phyloP scores from a whole-genome alignment of 2,797 vertebrate species.

The Lepilemur septentrionalis region DNA sequence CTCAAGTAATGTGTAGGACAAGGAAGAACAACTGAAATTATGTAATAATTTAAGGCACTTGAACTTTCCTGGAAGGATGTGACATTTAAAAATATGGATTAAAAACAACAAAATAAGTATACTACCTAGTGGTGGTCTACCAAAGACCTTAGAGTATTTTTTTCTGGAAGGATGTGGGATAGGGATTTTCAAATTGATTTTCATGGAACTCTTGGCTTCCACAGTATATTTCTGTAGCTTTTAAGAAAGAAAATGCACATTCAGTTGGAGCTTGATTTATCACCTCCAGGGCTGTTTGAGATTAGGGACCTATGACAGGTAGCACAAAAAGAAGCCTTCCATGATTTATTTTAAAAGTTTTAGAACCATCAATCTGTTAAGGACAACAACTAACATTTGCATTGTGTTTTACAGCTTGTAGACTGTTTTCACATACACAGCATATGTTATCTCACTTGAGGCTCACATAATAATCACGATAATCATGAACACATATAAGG shows the following conservation, averaged over 20 bases:
- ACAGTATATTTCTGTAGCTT: neutral
- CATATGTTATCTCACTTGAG: neutral
- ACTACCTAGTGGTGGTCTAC: neutral
- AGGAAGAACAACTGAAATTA: neutral
- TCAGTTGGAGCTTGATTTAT: neutral
- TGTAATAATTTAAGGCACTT: neutral
- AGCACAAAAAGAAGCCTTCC: neutral
- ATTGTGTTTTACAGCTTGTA: neutral
- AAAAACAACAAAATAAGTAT: neutral
- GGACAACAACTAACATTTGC: slow-evolving; percentile 19
- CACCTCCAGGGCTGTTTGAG: neutral
- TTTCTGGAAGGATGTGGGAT: neutral
- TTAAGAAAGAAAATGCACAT: neutral
- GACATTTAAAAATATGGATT: neutral
- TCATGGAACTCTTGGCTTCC: neutral
- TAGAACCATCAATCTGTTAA: neutral
- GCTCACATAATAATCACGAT: neutral
- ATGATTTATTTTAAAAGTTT: neutral
- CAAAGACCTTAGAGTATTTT: neutral
- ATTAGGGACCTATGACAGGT: neutral
- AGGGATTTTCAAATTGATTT: neutral
- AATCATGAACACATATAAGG: neutral
- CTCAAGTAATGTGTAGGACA: neutral
- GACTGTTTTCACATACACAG: neutral
- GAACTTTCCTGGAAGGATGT: neutral